phyloP scores from a whole-genome alignment of 2,888 invertebrate genomes.

The Malacosoma neustria region DNA sequence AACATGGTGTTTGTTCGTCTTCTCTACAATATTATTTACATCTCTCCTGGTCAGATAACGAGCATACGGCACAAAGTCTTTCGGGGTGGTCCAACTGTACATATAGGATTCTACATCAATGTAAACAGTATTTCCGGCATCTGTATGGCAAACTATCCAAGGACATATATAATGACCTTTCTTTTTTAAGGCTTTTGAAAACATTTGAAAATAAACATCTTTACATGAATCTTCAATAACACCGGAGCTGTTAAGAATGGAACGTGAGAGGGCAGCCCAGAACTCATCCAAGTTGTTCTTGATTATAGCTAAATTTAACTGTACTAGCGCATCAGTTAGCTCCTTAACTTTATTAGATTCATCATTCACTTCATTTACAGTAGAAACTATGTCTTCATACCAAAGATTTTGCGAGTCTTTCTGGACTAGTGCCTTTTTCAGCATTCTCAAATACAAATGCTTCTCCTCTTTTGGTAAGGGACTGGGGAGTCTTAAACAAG shows the following conservation, averaged over 20 bases:
- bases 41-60: conserved; percentile 63
- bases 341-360: conserved; percentile 68
- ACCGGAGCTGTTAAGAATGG: conserved; percentile 30
- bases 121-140: conserved; percentile 65
- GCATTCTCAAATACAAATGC: conserved; percentile 66
- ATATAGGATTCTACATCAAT: conserved; percentile 68
- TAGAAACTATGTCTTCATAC: conserved; percentile 72
- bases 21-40: conserved; percentile 45
- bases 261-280: conserved; percentile 43
- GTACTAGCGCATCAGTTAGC: conserved; percentile 54
- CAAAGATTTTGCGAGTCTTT: conserved; percentile 75
- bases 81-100: conserved; percentile 69
- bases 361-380: conserved; percentile 55
- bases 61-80: conserved; percentile 63
- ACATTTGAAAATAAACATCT: conserved; percentile 64
- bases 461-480: conserved; percentile 61
- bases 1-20: conserved; percentile 57
- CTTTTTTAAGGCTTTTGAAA: conserved; percentile 57
- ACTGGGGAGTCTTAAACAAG: conserved; percentile 53
- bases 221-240: conserved; percentile 46
- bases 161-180: conserved; percentile 57
- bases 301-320: conserved; percentile 52
- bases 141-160: conserved; percentile 68
- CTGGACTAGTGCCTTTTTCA: conserved; percentile 61
- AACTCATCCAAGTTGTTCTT: conserved; percentile 54